These are phyloP conservation scores for Turdus rufiventris DNA, from an alignment of 2,113 vertebrate species.

Conservation along the genomic window DNA sequence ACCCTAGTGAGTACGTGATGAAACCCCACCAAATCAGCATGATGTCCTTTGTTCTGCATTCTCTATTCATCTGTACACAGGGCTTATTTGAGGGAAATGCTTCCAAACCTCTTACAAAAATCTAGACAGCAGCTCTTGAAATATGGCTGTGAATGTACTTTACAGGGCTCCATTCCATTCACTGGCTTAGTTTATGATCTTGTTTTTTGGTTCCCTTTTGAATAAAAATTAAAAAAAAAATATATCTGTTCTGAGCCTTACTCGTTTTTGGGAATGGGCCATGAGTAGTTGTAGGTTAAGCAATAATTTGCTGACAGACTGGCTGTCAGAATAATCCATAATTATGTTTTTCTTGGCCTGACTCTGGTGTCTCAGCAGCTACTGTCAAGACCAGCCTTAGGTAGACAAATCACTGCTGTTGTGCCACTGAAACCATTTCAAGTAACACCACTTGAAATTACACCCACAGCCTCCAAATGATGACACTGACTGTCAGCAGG, in stretches of 20 bases:
- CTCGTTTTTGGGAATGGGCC: background rate
- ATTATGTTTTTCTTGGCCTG: constrained; percentile 3
- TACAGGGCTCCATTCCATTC: background rate
- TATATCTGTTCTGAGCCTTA: background rate
- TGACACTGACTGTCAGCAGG: background rate
- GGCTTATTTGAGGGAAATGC: background rate
- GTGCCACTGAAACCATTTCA: background rate
- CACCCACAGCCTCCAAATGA: background rate
- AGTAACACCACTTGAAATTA: background rate
- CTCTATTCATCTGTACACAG: background rate
- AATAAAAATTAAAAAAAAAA: background rate
- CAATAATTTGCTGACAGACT: background rate
- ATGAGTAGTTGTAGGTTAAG: background rate
- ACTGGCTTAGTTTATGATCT: background rate
- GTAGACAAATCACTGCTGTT: constrained; percentile 1
- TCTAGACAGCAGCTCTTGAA: background rate
- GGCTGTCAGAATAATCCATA: background rate
- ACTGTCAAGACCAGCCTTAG: background rate
- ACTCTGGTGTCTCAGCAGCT: background rate
- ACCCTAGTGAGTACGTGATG: background rate
- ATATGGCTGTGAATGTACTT: background rate
- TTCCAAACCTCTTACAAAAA: background rate
- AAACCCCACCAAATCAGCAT: background rate
- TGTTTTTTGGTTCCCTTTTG: background rate
- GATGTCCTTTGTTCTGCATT: background rate